Conservation (phyloP, 2,113 vertebrate species). For the Archocentrus centrarchus region DNA sequence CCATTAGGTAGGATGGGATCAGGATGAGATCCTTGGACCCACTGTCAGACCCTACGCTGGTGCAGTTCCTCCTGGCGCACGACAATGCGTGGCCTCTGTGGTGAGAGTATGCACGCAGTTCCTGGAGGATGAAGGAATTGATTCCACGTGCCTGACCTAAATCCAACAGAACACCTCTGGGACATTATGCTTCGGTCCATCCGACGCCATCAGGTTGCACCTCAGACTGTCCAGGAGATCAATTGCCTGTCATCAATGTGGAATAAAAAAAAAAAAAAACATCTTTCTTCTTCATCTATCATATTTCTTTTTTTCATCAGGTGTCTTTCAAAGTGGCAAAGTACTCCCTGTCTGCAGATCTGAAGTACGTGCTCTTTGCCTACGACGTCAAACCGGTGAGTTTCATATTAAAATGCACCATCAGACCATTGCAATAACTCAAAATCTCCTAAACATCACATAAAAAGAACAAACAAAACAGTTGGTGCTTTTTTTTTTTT, state of each 20-base stretch:
- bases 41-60: no score
- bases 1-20: no score
- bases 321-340: constrained; percentile 93
- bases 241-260: background rate
- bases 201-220: no score
- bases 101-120: no score
- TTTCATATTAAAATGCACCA: constrained; percentile 8
- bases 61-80: no score
- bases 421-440: background rate
- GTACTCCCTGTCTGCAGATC: constrained; percentile 92
- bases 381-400: constrained; percentile 95
- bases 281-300: background rate
- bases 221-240: no score
- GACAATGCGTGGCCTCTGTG: no score
- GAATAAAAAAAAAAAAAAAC: background rate
- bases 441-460: background rate
- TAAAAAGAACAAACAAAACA: background rate
- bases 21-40: no score
- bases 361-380: constrained; percentile 93
- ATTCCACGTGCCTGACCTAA: no score
- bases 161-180: no score
- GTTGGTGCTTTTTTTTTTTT: background rate
- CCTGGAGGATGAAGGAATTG: no score
- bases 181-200: no score
- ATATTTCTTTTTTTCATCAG: constrained; percentile 67